These are phyloP conservation scores for Brachylomia viminalis DNA, from an alignment of 2,888 invertebrate species.

Conservation along the genomic window DNA sequence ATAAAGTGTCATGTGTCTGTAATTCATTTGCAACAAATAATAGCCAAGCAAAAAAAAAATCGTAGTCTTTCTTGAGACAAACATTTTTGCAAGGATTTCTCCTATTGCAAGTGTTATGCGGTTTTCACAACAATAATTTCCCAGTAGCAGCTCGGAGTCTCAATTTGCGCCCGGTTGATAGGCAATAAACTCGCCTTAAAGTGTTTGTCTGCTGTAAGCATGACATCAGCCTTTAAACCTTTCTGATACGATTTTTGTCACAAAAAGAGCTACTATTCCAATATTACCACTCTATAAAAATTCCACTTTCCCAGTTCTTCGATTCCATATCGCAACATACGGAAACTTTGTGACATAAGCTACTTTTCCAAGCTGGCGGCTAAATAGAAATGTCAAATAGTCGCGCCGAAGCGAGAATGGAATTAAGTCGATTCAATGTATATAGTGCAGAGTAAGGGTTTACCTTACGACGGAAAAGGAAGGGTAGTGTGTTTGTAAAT, in stretches of 20 bases:
- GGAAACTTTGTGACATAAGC: slow-evolving; percentile 8
- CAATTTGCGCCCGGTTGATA: no score
- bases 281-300: not conserved
- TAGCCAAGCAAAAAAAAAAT: no score
- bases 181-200: no score
- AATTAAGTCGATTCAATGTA: slow-evolving; percentile 25
- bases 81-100: no score
- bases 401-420: not conserved
- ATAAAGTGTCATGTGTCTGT: no score
- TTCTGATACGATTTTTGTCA: not conserved
- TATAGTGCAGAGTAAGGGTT: not conserved
- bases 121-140: no score
- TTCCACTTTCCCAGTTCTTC: not conserved
- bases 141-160: no score
- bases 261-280: not conserved
- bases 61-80: no score
- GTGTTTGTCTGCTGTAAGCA: no score
- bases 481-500: not conserved
- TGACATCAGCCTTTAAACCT: no score
- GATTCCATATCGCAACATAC: not conserved
- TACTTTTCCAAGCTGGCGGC: slow-evolving; percentile 49
- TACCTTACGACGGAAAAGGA: not conserved
- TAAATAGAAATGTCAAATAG: slow-evolving; percentile 49
- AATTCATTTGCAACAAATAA: no score
- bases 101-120: no score